These are phyloP conservation scores for Sinella curviseta DNA, from an alignment of 1,140 invertebrate genomes.

Conservation along the genomic window DNA sequence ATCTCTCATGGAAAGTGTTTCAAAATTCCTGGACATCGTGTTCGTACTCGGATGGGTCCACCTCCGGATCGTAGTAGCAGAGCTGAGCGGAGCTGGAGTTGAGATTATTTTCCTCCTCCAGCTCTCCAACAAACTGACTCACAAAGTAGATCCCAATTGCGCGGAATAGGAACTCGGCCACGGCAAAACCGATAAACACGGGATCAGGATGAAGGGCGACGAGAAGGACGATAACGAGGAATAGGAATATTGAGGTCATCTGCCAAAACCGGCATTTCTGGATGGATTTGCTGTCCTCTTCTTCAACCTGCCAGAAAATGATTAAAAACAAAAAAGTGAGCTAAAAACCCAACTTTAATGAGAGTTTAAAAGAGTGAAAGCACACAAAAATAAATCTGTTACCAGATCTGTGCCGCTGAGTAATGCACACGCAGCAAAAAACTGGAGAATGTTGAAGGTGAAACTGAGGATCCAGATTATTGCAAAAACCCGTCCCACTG, in stretches of 20 bases:
- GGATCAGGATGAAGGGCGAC: slow-evolving; percentile 28
- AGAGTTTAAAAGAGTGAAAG: too few species aligned
- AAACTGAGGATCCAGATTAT: slow-evolving; percentile 41
- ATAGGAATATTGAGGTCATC: slow-evolving; percentile 38
- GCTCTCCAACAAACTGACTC: slow-evolving; percentile 36
- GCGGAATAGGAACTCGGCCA: slow-evolving; percentile 38
- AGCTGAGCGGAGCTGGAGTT: slow-evolving; percentile 33
- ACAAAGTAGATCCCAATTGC: slow-evolving; percentile 40
- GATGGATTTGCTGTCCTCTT: slow-evolving; percentile 41
- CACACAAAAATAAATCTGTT: slow-evolving; percentile 6
- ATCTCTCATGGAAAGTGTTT: neutral
- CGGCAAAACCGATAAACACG: slow-evolving; percentile 23
- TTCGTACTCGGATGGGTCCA: slow-evolving; percentile 2
- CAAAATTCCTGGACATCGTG: slow-evolving; percentile 17
- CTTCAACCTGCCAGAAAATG: slow-evolving; percentile 25
- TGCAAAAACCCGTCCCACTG: slow-evolving; percentile 35
- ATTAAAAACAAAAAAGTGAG: too few species aligned
- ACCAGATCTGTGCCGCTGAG: slow-evolving; percentile 39
- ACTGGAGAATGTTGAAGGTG: slow-evolving; percentile 41
- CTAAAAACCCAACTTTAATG: too few species aligned
- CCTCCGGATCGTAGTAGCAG: slow-evolving; percentile 35
- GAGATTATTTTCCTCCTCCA: slow-evolving; percentile 39
- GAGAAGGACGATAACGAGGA: slow-evolving; percentile 34
- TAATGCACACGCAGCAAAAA: slow-evolving; percentile 41
- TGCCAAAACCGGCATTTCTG: slow-evolving; percentile 44